phyloP scores from a whole-genome alignment of 2,888 invertebrate genomes.

The Andrena flavipes region DNA sequence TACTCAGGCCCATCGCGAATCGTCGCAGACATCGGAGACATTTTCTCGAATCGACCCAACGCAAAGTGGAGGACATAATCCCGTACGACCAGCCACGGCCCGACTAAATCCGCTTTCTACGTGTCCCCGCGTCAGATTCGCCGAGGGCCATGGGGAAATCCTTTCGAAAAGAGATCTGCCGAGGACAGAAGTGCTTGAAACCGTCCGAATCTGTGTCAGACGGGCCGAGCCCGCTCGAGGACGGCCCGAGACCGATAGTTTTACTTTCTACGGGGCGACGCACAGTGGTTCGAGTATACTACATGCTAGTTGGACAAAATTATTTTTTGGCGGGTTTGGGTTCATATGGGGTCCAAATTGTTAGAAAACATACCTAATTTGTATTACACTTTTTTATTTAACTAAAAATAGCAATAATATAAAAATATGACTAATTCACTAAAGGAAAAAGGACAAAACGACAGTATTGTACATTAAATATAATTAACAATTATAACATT shows the following conservation, averaged over 20 bases:
- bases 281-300: too few species aligned
- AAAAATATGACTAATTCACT: too few species aligned
- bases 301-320: too few species aligned
- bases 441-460: too few species aligned
- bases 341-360: too few species aligned
- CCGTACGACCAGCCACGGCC: slow-evolving; percentile 1
- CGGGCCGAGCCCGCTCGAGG: slow-evolving; percentile 58
- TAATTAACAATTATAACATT: too few species aligned
- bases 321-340: too few species aligned
- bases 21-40: neutral
- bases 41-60: neutral
- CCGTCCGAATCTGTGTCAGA: slow-evolving; percentile 64
- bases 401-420: too few species aligned
- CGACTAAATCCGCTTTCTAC: slow-evolving; percentile 52
- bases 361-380: too few species aligned
- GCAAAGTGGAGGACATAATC: slow-evolving; percentile 17
- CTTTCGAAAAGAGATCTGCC: slow-evolving; percentile 40
- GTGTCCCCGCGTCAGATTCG: slow-evolving; percentile 20
- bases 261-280: slow-evolving; percentile 71
- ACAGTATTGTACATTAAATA: too few species aligned
- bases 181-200: slow-evolving; percentile 34
- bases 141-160: slow-evolving; percentile 31
- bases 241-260: slow-evolving; percentile 56
- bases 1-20: neutral
- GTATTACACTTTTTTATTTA: too few species aligned